phyloP scores from a whole-genome alignment of 1,140 invertebrate genomes.

The Drosophila serrata region DNA sequence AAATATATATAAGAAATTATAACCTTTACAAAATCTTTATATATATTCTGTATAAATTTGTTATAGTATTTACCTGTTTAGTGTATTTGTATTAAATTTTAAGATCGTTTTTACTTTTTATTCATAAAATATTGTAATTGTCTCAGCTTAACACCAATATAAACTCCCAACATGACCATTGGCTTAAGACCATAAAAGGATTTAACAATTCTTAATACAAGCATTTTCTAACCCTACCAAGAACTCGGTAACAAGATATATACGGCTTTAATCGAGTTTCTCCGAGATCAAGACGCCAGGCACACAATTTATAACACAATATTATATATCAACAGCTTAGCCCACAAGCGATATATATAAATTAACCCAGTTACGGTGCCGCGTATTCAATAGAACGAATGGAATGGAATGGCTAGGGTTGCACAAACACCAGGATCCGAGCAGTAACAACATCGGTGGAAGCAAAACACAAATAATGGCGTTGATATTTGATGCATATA shows the following conservation, averaged over 20 bases:
- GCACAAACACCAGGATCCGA: conserved; percentile 46
- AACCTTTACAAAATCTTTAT: too few relatives aligned
- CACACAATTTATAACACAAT: conserved; percentile 36
- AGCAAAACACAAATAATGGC: conserved; percentile 69
- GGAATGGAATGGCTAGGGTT: conserved; percentile 20
- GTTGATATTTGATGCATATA: conserved; percentile 73
- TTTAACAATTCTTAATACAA: not conserved
- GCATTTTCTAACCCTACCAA: not conserved
- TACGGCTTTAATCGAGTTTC: conserved; percentile 8
- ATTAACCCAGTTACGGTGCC: conserved; percentile 66
- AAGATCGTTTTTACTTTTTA: too few relatives aligned
- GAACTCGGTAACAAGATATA: conserved; percentile 3
- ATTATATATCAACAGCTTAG: conserved; percentile 55
- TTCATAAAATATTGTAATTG: not conserved
- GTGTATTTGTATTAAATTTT: too few relatives aligned
- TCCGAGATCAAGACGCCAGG: conserved; percentile 11
- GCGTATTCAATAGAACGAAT: conserved; percentile 66
- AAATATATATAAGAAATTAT: not conserved
- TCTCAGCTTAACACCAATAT: not conserved
- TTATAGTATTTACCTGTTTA: too few relatives aligned
- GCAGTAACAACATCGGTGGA: conserved; percentile 37
- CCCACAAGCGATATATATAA: conserved; percentile 53
- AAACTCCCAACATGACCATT: not conserved
- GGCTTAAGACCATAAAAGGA: not conserved
- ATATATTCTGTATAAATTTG: not conserved